A percentile compares a stretch with the other conserved stretches of the same genome.
Evolutionary conservation across 2,113 vertebrate genomes (phyloP).

Genomic region (Ciconia stormi): DNA sequence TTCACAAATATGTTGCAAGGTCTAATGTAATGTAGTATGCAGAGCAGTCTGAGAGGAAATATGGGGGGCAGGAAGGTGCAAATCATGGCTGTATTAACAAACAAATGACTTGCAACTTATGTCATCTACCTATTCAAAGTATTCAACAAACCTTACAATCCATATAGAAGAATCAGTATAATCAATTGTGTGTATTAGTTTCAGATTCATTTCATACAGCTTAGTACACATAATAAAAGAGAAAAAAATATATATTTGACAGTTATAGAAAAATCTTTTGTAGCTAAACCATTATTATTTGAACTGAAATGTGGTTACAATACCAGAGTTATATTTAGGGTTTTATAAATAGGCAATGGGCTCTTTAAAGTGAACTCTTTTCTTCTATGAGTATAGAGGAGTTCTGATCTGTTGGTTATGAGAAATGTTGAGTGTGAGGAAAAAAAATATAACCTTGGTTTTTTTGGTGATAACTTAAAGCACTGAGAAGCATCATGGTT

Average conservation of each 20-base stretch:
- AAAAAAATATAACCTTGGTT: neutral
- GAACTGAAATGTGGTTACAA: neutral
- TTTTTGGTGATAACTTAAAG: neutral
- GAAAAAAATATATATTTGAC: neutral
- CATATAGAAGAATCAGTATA: neutral
- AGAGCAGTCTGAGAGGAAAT: neutral
- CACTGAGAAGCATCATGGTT: neutral
- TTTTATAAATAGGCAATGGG: neutral
- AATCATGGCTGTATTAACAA: neutral
- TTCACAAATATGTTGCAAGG: neutral
- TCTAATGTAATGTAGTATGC: neutral
- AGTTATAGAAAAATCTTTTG: neutral
- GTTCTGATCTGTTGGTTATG: neutral
- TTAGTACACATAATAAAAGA: neutral
- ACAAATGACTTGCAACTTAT: neutral
- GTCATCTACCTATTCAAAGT: neutral
- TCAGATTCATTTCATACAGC: neutral
- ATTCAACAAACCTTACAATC: neutral
- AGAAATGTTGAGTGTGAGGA: neutral
- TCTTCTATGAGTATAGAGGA: neutral
- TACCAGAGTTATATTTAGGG: neutral
- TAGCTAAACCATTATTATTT: neutral
- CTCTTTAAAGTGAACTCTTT: neutral
- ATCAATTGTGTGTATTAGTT: neutral
- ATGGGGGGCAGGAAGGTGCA: neutral